Evolutionary conservation across 2,797 vertebrate genomes (phyloP), one percentile per base, ranked within the genome.

Genomic region (Enteromius trimaculatus): DNA sequence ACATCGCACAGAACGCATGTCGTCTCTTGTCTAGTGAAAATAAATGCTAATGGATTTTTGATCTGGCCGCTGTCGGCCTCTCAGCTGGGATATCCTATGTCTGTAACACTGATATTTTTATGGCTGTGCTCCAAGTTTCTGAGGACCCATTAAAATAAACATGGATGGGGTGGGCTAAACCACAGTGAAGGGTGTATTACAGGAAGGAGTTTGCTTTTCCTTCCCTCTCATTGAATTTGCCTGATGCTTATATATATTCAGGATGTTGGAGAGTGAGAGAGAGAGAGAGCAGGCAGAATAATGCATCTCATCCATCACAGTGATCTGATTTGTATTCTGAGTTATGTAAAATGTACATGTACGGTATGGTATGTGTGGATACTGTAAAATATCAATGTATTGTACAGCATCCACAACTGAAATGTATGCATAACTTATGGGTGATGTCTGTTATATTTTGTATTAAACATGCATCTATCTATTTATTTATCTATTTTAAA

Each of bases 21-120:
- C 47, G 19, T 75, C 23, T 64, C 81, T 75, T 31, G 60, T 53
- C 16, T 60, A 55, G 44, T 76, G 49, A 19, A 58, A 80, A 71
- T 77, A 80, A 53, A 85, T 79, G 53, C 80, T 80, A 78, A 85
- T 66, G 26, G 26, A 17, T 81, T 79, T 70, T 53, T 55, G 39
- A 85, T 72, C 55, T 71, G 83, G 83, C 79, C 37, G 79, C 77
- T 37, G 53, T 77, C 65, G 77, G 26, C 14, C 53, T 85, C 37
- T 80, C 69, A 31, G 79, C 34, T 80, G 70, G 68, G 55, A 66
- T 42, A 44, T 60, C 55, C 9, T 47, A 31, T 60, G 23, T 44
- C 42, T 80, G 2, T 65, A 64, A 69, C 60, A 68, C 69, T 76
- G 70, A 66, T 47, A 69, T 72, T 11, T 66, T 21, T 47, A 75